Evolutionary conservation across 2,797 vertebrate genomes (phyloP), one percentile per base, ranked within the genome.

Genomic region (Poeciliopsis presidionis): DNA sequence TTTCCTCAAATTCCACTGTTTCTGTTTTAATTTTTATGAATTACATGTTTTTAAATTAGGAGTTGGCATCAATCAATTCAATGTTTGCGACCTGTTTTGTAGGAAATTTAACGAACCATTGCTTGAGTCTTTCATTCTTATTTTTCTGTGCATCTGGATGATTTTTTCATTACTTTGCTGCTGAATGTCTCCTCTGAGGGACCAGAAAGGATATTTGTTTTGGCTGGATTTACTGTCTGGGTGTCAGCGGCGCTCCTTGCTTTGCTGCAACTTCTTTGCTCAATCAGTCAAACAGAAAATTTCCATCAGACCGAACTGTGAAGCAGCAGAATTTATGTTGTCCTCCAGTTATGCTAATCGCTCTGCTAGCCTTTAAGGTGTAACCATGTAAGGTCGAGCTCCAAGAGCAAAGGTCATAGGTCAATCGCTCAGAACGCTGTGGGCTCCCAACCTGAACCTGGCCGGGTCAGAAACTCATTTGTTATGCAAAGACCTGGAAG

Each of bases 401-500:
- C 43, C 77, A 72, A 74, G 70, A 81, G 25, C 57, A 82, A 67
- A 83, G 61, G 47, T 77, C 57, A 78, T 51, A 83, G 61, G 47
- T 77, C 55, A 75, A 77, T 20, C 30, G 41, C 39, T 20, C 14
- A 61, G 22, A 22, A 39, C 3, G 41, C 57, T 22, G 33, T 20
- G 55, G 1, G 13, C 45, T 82, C 82, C 84, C 41, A 73, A 85
- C 75, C 83, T 77, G 51, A 82, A 74, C 74, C 55, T 20, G 67
- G 61, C 11, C 39, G 49, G n/a, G 7, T 78, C 59, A 79, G 80
- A 28, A 25, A 28, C 7, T 55, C 0, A 87, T 89, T 85, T 88
- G 80, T 80, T 80, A 89, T 75, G 78, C 83, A 91, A 89, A 90
- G 70, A 36, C 28, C 28, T 5, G 47, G 9, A 53, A 33, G 79